phyloP scores from a whole-genome alignment of 2,888 invertebrate genomes.

The Drosophila rubida region DNA sequence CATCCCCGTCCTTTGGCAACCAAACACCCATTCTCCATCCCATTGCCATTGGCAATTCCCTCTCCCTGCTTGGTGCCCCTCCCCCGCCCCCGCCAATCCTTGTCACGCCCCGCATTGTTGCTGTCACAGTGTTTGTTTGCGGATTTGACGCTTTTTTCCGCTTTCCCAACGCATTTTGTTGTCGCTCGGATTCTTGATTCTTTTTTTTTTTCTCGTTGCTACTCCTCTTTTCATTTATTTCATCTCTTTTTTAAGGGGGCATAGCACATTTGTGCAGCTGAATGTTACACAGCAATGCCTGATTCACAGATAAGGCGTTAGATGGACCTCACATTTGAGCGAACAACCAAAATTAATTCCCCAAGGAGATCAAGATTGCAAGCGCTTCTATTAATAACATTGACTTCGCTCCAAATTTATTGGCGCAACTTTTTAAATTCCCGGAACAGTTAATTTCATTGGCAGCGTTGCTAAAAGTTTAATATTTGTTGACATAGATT shows the following conservation, averaged over 20 bases:
- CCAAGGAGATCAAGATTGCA: background rate
- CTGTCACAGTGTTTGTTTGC: conserved; percentile 79
- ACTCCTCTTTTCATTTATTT: conserved; percentile 15
- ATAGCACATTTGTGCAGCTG: conserved; percentile 44
- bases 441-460: no score
- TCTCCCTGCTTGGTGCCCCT: no score
- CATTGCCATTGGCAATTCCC: background rate
- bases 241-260: conserved; percentile 3
- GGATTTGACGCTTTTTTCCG: conserved; percentile 78
- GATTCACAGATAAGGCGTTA: conserved; percentile 23
- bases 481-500: no score
- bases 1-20: conserved; percentile 18
- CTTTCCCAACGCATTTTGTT: conserved; percentile 60
- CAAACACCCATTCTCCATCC: conserved; percentile 5
- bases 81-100: conserved; percentile 9
- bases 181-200: no score
- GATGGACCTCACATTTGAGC: background rate
- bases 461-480: no score
- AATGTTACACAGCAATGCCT: conserved; percentile 15
- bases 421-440: background rate
- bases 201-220: background rate
- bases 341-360: background rate
- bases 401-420: background rate
- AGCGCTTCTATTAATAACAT: background rate
- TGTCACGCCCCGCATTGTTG: conserved; percentile 65